Evolutionary conservation across 1,140 invertebrate genomes (phyloP), one percentile per base, ranked within the genome.

Genomic region (Drosophila erecta): DNA sequence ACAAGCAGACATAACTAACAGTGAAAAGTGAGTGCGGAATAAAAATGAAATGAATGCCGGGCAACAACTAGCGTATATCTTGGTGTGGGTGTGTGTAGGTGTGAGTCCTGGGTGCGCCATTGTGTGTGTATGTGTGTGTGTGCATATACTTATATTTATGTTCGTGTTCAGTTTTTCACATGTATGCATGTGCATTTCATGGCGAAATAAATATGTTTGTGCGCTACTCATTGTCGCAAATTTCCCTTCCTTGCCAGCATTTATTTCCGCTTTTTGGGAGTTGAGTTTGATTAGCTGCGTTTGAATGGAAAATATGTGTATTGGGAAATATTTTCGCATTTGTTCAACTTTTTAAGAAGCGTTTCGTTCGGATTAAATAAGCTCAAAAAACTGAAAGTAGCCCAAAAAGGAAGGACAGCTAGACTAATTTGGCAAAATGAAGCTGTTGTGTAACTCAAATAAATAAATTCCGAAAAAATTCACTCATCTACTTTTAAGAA

Each of bases 1-100:
- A 84, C 81, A 71, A 81, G 74, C 81, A 81, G 79, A 86, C 75
- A 87, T 87, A 86, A 87, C 81, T 87, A 86, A 87, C 78, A 81
- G 69, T 86, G 81, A 85, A 77, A 84, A 80, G 81, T 80, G 69
- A 81, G 81, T 71, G 75, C 55, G 41, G 37, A 75, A 72, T 81
- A 71, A 76, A 84, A 84, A 79, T 75, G 71, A 50, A 74, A 79
- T 75, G 76, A 50, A 71, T 64, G 40, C 62, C 37, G 43, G 62
- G 64, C 61, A 58, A 65, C 75, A 71, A 76, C 74, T 79, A 72
- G 70, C 75, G 70, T 57, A 40, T 4, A 50, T 65, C 57, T 22
- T 72, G 58, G 20, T 65, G n/a, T 67, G 40, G 33, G 51, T 60
- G 14, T 41, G 38, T 40, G n/a, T 15, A 27, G 7, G 35, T 37